Base-by-base conservation (phyloP, 2,888 invertebrate genomes). In the Metalampra italica region DNA sequence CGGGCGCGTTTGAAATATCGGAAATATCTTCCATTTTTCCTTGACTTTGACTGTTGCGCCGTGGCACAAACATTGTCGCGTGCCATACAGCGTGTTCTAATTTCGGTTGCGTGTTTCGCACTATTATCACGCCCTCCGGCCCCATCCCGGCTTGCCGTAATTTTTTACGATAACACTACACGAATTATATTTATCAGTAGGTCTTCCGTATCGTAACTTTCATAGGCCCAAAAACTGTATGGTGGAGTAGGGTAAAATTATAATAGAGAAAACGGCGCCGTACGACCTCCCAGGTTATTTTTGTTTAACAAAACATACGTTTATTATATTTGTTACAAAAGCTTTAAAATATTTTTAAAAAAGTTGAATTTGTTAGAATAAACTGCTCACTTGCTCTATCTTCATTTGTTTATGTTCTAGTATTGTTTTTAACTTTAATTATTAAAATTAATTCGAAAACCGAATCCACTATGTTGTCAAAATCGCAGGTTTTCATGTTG, bases 141-240 rank as follows among this genome's bases (percentile, higher is more conserved):
- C 73, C 69, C 72, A 75, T 72, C 76, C 73, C 65, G 53, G 66
- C 60, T 55, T 50, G 51, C 56, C 52, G 64, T 74, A 68, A 67
- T 75, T 75, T 73, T 79, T 76, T 74, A 77, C 71, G 74, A 75
- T 75, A 71, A 70, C 75, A 75, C 73, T 68, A 78, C 71, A 67
- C 63, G 71, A 75, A 78, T 79, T 78, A 78, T 68, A 65, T 67
- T 49, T 55, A 53, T 51, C 32, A 47, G 37, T 12, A 7, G 29
- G 22, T 36, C 45, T 38, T 45, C 45, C 45, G 51, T 53, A 37
- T 40, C 44, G 46, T 49, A 38, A 42, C 42, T 36, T 36, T 9
- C 36, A n/a, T 5, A 36, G 36, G n/a, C 11, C 36, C n/a, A n/a
- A 22, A 22, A 22, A 22, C 22, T 22, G 22, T 22, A 5, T 22